Base-by-base conservation (phyloP, 1,140 invertebrate genomes). In the Cyclina sinensis region DNA sequence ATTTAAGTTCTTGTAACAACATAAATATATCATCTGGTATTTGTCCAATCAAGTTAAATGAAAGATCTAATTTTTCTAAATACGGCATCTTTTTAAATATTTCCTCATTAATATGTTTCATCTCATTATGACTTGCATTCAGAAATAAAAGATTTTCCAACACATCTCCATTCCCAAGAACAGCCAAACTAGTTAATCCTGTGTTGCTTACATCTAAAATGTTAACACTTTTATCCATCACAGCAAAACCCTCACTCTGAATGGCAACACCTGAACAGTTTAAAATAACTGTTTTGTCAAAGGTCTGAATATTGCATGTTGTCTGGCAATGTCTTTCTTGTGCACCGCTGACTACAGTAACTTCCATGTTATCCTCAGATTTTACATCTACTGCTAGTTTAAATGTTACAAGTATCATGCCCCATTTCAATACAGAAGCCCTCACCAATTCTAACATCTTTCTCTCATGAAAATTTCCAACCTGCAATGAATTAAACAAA, bases 31-130 rank as follows among this genome's bases (percentile, higher is more conserved):
- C 51, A 5, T 24, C 18, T 5, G 30, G 51, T 37, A 81, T 5
- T 0, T 62, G 16, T n/a, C 12, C 12, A 39, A 59, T 18, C 2
- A 14, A 24, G 39, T 81, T 81, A 65, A 57, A 32, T 9, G 79
- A 81, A 11, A 81, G 24, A 27, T 81, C 51, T 11, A 81, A 5
- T 43, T 59, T 81, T 24, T 81, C 79, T 39, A 81, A 43, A 18
- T 54, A 24, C n/a, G 27, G 5, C 18, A 81, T 43, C 18, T 12
- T 18, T 24, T 24, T n/a, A 46, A 81, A 81, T 14, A 35, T 16
- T 1, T 39, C 37, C 21, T 62, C 35, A 32, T 39, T 7, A 18
- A 81, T 21, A 12, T 43, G 5, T 43, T 62, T 81, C 12, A 81
- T 65, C 16, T 30, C 35, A 57, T 81, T 81, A 18, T 81, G 30